Evolutionary conservation across 2,888 invertebrate species (phyloP).

Genomic region (Brassicogethes aeneus): DNA sequence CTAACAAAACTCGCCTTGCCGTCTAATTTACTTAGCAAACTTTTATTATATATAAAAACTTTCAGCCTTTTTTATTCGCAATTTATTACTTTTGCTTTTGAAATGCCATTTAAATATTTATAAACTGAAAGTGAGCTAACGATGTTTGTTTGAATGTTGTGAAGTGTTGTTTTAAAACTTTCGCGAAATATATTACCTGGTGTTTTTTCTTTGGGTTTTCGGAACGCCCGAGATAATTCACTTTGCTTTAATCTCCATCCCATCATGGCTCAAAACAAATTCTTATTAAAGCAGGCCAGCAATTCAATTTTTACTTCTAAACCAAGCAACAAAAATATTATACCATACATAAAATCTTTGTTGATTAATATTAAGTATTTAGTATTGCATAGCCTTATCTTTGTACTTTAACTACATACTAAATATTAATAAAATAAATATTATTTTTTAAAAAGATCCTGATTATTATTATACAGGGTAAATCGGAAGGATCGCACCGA

Average conservation of each 20-base stretch:
- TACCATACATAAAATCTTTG: no score
- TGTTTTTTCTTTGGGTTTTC: not conserved
- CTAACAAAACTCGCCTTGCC: slow-evolving; percentile 27
- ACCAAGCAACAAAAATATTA: no score
- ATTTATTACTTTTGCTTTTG: slow-evolving; percentile 21
- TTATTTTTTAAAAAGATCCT: no score
- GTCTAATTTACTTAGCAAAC: slow-evolving; percentile 31
- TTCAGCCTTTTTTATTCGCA: slow-evolving; percentile 22
- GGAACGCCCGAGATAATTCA: not conserved
- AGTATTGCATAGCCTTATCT: no score
- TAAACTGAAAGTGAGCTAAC: slow-evolving; percentile 8
- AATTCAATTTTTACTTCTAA: no score
- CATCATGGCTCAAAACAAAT: no score
- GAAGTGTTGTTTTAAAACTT: slow-evolving; percentile 3
- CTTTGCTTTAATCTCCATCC: not conserved
- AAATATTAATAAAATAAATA: no score
- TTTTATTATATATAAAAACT: slow-evolving; percentile 32
- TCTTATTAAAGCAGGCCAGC: no score
- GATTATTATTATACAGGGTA: no score
- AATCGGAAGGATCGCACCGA: no score
- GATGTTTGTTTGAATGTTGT: slow-evolving; percentile 2
- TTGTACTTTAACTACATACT: no score
- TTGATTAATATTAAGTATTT: no score
- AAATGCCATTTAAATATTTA: slow-evolving; percentile 15
- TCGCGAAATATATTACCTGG: slow-evolving; percentile 3